Conservation (phyloP, 1,140 invertebrate genomes). For the Fopius arisanus region DNA sequence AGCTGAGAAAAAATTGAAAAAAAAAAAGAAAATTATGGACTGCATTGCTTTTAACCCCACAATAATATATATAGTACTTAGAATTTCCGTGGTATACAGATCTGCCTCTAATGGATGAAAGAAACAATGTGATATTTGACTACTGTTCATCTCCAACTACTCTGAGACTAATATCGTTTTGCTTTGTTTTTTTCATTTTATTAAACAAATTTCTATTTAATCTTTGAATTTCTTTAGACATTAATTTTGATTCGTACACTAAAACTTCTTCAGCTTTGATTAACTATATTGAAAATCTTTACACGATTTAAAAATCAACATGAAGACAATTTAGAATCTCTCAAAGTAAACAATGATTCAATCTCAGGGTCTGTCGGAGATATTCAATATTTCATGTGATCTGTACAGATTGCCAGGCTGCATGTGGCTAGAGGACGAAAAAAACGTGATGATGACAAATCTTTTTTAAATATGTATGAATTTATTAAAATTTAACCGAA, state of each 20-base stretch:
- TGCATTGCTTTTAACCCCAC: slow-evolving; percentile 30
- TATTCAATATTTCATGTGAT: not conserved
- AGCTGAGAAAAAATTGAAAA: slow-evolving; percentile 20
- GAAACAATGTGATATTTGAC: slow-evolving; percentile 37
- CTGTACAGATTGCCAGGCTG: not conserved
- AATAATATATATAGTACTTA: slow-evolving; percentile 32
- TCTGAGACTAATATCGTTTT: slow-evolving; percentile 17
- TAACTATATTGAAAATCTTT: no score
- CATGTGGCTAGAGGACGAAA: slow-evolving; percentile 22
- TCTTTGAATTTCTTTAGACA: no score
- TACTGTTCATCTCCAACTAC: slow-evolving; percentile 31
- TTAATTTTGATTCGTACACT: no score
- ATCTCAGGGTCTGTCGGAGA: not conserved
- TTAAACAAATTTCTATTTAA: not conserved
- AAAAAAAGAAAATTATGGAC: slow-evolving; percentile 21
- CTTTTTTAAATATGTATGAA: slow-evolving; percentile 42
- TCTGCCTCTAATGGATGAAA: slow-evolving; percentile 30
- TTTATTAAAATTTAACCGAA: slow-evolving; percentile 65
- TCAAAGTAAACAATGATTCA: no score
- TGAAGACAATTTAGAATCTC: no score
- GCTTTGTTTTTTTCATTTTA: not conserved
- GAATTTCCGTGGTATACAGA: slow-evolving; percentile 23
- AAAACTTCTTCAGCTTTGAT: no score
- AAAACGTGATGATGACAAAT: slow-evolving; percentile 42
- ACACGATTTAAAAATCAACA: no score